These are phyloP conservation scores for Rhinopomastus cyanomelas DNA, from an alignment of 2,113 vertebrate genomes.

Conservation along the genomic window DNA sequence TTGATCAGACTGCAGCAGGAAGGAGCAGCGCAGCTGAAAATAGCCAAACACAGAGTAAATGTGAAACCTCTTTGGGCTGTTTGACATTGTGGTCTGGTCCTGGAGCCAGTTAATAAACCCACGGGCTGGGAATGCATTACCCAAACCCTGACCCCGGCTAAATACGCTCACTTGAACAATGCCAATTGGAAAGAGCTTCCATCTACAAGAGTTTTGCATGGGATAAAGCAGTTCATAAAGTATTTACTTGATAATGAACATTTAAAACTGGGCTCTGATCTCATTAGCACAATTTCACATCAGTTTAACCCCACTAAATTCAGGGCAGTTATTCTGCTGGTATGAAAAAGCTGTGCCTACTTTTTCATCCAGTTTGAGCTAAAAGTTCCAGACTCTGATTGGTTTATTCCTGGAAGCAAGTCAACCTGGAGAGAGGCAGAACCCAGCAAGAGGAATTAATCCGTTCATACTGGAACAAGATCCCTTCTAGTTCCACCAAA, in stretches of 20 bases:
- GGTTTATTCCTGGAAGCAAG: too few relatives aligned
- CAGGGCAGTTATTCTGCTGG: too few relatives aligned
- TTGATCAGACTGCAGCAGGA: background rate
- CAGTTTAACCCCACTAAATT: too few relatives aligned
- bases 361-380: too few relatives aligned
- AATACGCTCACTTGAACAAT: slow-evolving; percentile 6
- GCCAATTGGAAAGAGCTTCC: background rate
- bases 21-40: background rate
- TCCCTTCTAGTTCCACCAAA: background rate
- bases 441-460: too few relatives aligned
- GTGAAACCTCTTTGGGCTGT: background rate
- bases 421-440: too few relatives aligned
- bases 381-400: too few relatives aligned
- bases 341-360: too few relatives aligned
- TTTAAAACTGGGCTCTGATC: too few relatives aligned
- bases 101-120: slow-evolving; percentile 15
- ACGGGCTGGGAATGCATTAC: background rate
- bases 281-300: too few relatives aligned
- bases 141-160: background rate
- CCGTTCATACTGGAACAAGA: too few relatives aligned
- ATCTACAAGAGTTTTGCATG: background rate
- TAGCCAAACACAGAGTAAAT: background rate
- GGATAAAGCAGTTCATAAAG: background rate
- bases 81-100: slow-evolving; percentile 1
- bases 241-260: background rate